Evolutionary conservation across 2,797 vertebrate species (phyloP).

Genomic region (Eulemur coronatus): DNA sequence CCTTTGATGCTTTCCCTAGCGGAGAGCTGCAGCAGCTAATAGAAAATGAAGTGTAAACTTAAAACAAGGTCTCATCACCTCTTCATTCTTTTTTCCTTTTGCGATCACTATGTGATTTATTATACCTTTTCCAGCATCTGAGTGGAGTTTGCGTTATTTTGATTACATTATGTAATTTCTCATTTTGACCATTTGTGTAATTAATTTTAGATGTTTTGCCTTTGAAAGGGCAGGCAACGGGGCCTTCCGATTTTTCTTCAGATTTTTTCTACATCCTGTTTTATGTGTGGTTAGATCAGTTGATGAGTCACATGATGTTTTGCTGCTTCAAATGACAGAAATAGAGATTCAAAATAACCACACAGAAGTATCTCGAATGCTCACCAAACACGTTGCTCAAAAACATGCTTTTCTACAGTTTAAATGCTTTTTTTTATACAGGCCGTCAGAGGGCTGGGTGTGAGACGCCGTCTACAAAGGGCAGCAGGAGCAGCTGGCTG

Average conservation of each 20-base stretch:
- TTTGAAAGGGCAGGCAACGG: not conserved
- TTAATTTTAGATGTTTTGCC: not conserved
- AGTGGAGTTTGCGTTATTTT: not conserved
- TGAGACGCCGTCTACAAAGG: not conserved
- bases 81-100: not conserved
- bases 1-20: not conserved
- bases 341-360: slow-evolving; percentile 46
- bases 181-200: not conserved
- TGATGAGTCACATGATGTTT: slow-evolving; percentile 51
- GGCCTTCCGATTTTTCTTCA: not conserved
- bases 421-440: not conserved
- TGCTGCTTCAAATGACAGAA: slow-evolving; percentile 46
- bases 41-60: not conserved
- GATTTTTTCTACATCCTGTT: slow-evolving; percentile 49
- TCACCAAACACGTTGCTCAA: not conserved
- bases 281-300: slow-evolving; percentile 49
- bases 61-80: not conserved
- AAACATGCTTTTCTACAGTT: not conserved
- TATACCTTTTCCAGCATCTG: not conserved
- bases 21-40: not conserved
- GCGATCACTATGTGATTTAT: not conserved
- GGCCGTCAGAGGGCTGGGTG: not conserved
- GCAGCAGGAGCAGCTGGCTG: not conserved
- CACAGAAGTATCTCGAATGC: not conserved
- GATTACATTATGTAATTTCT: not conserved